These are phyloP conservation scores for Bovichtus variegatus DNA, from an alignment of 2,797 vertebrate genomes.

Conservation along the genomic window DNA sequence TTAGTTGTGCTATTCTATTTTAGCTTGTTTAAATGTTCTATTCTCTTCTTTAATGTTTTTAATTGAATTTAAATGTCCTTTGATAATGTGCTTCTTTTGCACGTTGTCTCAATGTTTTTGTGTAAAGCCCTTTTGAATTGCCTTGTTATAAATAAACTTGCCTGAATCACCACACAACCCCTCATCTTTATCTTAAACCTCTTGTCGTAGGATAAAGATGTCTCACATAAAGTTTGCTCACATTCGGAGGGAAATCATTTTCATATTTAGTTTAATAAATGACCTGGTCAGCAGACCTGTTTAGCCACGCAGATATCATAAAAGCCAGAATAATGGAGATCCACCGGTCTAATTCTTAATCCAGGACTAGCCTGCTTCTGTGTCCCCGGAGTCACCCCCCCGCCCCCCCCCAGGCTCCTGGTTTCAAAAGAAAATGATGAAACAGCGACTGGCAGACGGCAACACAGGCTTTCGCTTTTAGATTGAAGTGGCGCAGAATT, in stretches of 20 bases:
- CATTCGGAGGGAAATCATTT: neutral
- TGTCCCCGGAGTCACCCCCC: conserved; percentile 6
- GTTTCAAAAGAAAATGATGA: conserved; percentile 29
- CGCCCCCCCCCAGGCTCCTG: neutral
- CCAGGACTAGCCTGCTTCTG: conserved; percentile 43
- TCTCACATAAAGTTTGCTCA: conserved; percentile 4
- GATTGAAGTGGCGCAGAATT: neutral
- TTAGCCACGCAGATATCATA: conserved; percentile 5
- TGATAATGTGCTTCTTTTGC: no score
- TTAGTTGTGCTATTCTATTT: no score
- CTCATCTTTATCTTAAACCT: no score
- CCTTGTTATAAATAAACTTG: no score
- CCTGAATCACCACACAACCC: no score
- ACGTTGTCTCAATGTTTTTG: no score
- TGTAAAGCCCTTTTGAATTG: no score
- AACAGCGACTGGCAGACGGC: conserved; percentile 3
- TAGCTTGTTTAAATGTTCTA: no score
- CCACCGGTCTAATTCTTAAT: conserved; percentile 41
- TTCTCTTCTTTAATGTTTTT: no score
- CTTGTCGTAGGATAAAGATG: no score
- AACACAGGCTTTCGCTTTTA: conserved; percentile 4
- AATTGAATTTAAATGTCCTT: no score
- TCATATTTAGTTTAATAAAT: neutral
- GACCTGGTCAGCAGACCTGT: neutral
- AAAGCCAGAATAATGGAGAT: conserved; percentile 32